Base-by-base conservation (phyloP, 2,888 invertebrate species). In the Metellina segmentata region DNA sequence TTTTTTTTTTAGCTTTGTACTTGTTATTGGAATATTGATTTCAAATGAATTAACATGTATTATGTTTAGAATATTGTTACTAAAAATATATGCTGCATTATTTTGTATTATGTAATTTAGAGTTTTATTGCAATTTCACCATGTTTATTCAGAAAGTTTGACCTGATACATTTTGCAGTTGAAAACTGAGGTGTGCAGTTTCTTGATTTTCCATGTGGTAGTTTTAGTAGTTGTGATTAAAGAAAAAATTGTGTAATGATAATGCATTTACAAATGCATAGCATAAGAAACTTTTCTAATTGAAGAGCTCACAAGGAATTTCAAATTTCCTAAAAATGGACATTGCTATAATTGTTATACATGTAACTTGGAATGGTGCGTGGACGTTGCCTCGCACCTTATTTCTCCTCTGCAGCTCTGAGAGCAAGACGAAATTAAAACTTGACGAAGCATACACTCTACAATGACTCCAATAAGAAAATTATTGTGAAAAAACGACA, bases 61-160 rank as follows among this genome's bases (percentile, higher is more conserved):
- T 87, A 82, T 87, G 86, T 91, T 83, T 53, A 61, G 53, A 79
- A 78, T 83, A 83, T 83, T 91, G 91, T 91, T 91, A 78, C 81
- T 83, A 74, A 86, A 34, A 91, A 87, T 87, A 74, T 81, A 81
- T 90, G 81, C 81, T 91, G 75, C 85, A 85, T 89, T 90, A 90
- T 91, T 91, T 91, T 87, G 78, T 91, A 91, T 91, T 91, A 86
- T 74, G 90, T 90, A 81, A 91, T 87, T 91, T 91, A 91, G 91
- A 91, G 72, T 91, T 91, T 86, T 86, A 91, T 91, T 91, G 75
- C 82, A 61, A 87, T 83, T 87, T 88, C 81, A 86, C 85, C 85
- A 85, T 90, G 72, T 89, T 89, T 89, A 89, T 81, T 85, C 74
- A 71, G 34, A 74, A 86, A 81, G 90, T 85, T n/a, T 90, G 85